These are phyloP conservation scores for Girardinichthys multiradiatus DNA, from an alignment of 2,113 vertebrate species.

Conservation along the genomic window DNA sequence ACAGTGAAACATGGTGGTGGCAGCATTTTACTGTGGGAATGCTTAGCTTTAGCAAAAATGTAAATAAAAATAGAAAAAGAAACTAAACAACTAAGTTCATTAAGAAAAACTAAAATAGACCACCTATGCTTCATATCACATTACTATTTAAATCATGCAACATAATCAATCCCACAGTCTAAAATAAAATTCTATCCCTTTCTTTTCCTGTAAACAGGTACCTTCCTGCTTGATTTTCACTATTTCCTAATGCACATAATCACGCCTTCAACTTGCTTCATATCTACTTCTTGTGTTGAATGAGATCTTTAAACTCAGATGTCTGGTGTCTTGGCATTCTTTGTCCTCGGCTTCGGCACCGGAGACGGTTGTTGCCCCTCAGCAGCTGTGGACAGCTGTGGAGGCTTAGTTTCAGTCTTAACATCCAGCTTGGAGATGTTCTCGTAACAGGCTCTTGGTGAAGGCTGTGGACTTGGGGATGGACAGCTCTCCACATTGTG, in stretches of 20 bases:
- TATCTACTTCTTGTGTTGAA: background rate
- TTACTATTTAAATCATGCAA: background rate
- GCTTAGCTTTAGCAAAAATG: too few species aligned
- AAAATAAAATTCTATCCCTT: background rate
- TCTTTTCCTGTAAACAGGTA: background rate
- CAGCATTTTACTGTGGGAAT: too few species aligned
- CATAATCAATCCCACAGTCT: background rate
- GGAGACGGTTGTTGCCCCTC: slow-evolving; percentile 47
- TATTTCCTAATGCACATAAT: background rate
- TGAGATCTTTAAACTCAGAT: slow-evolving; percentile 12
- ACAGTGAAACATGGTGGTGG: background rate
- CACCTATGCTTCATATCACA: background rate
- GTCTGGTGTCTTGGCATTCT: slow-evolving; percentile 18
- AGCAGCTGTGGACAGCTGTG: background rate
- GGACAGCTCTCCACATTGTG: background rate
- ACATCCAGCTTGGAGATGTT: slow-evolving; percentile 15
- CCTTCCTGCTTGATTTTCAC: background rate
- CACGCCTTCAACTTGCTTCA: background rate
- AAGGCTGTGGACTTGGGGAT: background rate
- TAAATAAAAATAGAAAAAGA: too few species aligned
- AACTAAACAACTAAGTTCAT: background rate
- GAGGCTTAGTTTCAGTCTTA: slow-evolving; percentile 3
- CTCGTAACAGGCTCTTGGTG: slow-evolving; percentile 10
- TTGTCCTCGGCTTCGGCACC: slow-evolving; percentile 72
- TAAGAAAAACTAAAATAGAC: background rate